Base-by-base conservation (phyloP, 2,113 vertebrate species). In the Sylvia atricapilla region DNA sequence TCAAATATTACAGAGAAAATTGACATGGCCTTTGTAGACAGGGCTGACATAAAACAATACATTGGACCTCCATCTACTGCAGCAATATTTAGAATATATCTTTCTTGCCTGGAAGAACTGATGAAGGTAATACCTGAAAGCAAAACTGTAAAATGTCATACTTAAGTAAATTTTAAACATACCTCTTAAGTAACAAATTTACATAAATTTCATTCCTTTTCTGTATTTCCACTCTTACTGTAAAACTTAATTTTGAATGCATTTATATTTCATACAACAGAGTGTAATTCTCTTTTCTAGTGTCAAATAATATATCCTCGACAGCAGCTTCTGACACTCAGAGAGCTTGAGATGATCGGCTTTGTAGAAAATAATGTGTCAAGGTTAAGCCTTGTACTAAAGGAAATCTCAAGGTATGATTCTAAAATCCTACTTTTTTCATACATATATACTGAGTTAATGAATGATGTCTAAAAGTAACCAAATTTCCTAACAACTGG, bases 1-100 rank as follows among this genome's bases (percentile, higher is more conserved):
- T 99, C 99, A 90, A 99, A 99, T 74, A 98, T 99, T 94, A 99
- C 99, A 0, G 98, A 99, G 92, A 99, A 99, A 97, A 99, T 99
- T 25, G 99, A 99, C 87, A 94, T 99, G 98, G 99, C 99, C 30
- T 99, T 99, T 90, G 98, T 99, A 96, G 99, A 99, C 97, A 97
- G 99, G 95, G 99, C 99, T 16, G 99, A 99, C 97, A 99, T 99
- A 97, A 99, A 99, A 94, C 99, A 99, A 89, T 99, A 99, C 74
- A 98, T 99, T 10, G 99, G 99, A 28, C 99, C 98, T 1, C 99
- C 99, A 7, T 99, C 99, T 7, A 95, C 97, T 22, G 98, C 98
- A 28, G 99, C 99, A 94, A 98, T 99, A 97, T 99, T 99, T 94
- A 99, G 96, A 97, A 99, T 99, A 96, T 99, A 99, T 94, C 98